Conservation (phyloP, 2,113 vertebrate genomes). For the Varanus salvator region DNA sequence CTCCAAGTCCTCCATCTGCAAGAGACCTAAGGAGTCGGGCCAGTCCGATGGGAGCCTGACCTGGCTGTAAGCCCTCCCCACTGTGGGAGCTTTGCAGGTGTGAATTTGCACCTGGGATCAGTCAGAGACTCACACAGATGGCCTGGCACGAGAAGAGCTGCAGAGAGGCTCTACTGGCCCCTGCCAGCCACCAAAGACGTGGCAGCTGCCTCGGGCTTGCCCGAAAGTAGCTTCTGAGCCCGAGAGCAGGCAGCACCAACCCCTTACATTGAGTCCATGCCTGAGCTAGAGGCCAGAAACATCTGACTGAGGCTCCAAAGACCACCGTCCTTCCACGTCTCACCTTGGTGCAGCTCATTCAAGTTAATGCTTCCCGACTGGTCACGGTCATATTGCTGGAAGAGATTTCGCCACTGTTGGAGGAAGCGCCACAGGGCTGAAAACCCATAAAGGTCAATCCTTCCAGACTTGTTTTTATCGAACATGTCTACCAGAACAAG, state of each 20-base stretch:
- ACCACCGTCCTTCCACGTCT: not conserved
- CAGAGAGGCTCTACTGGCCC: not conserved
- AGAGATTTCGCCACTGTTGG: conserved; percentile 91
- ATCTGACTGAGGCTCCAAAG: not conserved
- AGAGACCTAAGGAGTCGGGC: not conserved
- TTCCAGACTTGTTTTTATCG: conserved; percentile 87
- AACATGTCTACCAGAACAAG: conserved; percentile 88
- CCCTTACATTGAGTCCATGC: not conserved
- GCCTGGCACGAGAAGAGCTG: not conserved
- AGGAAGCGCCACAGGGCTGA: conserved; percentile 90
- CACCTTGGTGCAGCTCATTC: conserved; percentile 93
- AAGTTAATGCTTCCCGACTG: conserved; percentile 87
- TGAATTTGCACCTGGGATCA: not conserved
- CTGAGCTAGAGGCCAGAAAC: not conserved
- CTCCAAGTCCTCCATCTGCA: no score
- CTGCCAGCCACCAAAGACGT: not conserved
- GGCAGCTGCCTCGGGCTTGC: no score
- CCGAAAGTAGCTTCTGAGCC: not conserved
- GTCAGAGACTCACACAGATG: not conserved
- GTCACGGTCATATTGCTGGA: conserved; percentile 94
- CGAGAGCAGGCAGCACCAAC: not conserved
- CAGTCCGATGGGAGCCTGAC: not conserved
- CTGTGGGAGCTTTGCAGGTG: not conserved
- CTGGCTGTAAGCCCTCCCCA: no score
- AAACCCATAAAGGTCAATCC: conserved; percentile 90